Evolutionary conservation across 2,888 invertebrate genomes (phyloP), one percentile per base, ranked within the genome.

Genomic region (Matsumyia berberina): DNA sequence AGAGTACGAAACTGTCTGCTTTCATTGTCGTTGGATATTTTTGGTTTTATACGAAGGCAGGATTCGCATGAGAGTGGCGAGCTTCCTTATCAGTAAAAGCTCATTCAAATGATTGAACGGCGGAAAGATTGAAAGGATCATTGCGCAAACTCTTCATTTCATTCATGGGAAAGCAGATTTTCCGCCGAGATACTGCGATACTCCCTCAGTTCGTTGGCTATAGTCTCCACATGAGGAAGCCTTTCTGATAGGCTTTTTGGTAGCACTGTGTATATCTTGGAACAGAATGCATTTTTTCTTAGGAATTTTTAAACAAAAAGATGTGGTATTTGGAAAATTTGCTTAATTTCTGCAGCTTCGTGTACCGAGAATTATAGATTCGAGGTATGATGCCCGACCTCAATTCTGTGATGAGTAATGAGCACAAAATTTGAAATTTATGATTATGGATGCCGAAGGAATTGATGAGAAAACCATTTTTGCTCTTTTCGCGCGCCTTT

Each of bases 61-160:
- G 60, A 70, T 77, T 53, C 11, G 58, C 19, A 24, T 9, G 53
- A 19, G 33, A 51, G 24, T 31, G 2, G 2, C 4, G 62, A 72
- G 78, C 82, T 82, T 82, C 29, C 60, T 82, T 82, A 82, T 82
- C 82, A 78, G 53, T 60, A 8, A 46, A 82, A 58, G 80, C 76
- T 80, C 35, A 33, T 51, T 33, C 17, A 15, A 24, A 42, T 6
- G 12, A 6, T 42, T n/a, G 53, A 17, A 33, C 15, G 3, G 11
- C 70, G 62, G 55, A 73, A 73, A 17, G 37, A 5, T 58, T 64
- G 64, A 60, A 72, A 12, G 29, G 24, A 49, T 0, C 8, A 64
- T 7, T 82, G 82, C 82, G 82, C 82, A 82, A 24, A 19, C 57
- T 76, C 69, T 9, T n/a, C 2, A 24, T 35, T 73, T 73, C 74